Base-by-base conservation (phyloP, 2,888 invertebrate species). In the Eristalis pertinax region DNA sequence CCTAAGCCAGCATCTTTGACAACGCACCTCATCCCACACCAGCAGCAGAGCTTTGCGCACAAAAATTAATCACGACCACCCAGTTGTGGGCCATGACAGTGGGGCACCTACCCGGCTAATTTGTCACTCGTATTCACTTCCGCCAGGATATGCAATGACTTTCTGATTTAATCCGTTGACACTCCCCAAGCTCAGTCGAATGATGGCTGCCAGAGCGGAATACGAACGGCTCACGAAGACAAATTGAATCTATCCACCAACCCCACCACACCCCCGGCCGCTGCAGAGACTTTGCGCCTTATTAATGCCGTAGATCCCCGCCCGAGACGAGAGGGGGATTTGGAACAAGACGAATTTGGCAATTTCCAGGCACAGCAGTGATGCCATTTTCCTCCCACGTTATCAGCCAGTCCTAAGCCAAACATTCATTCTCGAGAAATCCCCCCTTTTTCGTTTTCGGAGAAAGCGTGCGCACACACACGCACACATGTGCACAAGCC, bases 391-490 rank as follows among this genome's bases (percentile, higher is more conserved):
- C 15, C 43, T 3, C 50, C 50, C 5, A 50, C 8, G 50, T 62
- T 70, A 79, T 80, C 65, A 56, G 38, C 65, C 67, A n/a, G 43
- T 29, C 38, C 29, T 75, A 80, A 80, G 70, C 80, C 65, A 38
- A 65, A 29, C 84, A 80, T 80, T 50, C 70, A 75, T 84, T 80
- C 67, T 70, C 38, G 26, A 32, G 32, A 74, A 79, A 79, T 75
- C 80, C 80, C 70, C 38, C 13, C 32, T 32, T 32, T 32, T 4
- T 15, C 13, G n/a, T n/a, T n/a, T n/a, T 26, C 10, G 26, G 8
- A 26, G 24, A 5, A 60, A 24, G 50, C 43, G 13, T 19, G 5
- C n/a, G 5, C 7, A 67, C 43, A 26, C 35, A 68, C 26, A 68
- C 24, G 1, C 43, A 29, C 68, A 68, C 24, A 41, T 13, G 4